Evolutionary conservation across 2,797 vertebrate species (phyloP).

Genomic region (Rhinogobio ventralis): DNA sequence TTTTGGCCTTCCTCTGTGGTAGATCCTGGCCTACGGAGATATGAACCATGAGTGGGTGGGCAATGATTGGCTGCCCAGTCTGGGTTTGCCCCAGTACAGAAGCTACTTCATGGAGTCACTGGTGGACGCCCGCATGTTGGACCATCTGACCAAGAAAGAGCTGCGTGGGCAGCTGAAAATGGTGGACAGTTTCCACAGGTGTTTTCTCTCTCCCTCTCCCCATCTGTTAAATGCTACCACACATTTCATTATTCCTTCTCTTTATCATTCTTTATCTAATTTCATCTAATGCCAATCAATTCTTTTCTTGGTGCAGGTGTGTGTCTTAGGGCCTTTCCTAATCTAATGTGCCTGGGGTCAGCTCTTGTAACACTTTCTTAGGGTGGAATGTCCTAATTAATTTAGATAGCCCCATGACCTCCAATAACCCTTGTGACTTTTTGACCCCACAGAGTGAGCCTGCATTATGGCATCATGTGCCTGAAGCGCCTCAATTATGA

Average conservation of each 20-base stretch:
- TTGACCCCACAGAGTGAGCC: conserved; percentile 82
- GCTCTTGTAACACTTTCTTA: conserved; percentile 15
- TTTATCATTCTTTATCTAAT: not conserved
- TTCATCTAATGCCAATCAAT: not conserved
- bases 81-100: conserved; percentile 92
- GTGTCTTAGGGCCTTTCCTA: conserved; percentile 54
- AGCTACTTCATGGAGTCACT: conserved; percentile 96
- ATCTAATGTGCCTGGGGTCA: conserved; percentile 51
- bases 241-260: not conserved
- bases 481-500: conserved; percentile 94
- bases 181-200: conserved; percentile 98
- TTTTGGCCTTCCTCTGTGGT: conserved; percentile 53
- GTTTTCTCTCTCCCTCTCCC: conserved; percentile 51
- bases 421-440: conserved; percentile 39
- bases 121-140: conserved; percentile 93
- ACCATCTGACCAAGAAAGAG: conserved; percentile 95
- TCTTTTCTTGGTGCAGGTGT: conserved; percentile 55
- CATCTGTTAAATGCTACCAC: conserved; percentile 11
- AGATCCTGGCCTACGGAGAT: conserved; percentile 93
- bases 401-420: conserved; percentile 57
- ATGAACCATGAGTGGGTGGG: conserved; percentile 97
- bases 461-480: conserved; percentile 96
- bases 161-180: conserved; percentile 93
- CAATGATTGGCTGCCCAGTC: conserved; percentile 93
- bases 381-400: conserved; percentile 1